Conservation (phyloP, 2,113 vertebrate genomes). For the Aramus guarauna region DNA sequence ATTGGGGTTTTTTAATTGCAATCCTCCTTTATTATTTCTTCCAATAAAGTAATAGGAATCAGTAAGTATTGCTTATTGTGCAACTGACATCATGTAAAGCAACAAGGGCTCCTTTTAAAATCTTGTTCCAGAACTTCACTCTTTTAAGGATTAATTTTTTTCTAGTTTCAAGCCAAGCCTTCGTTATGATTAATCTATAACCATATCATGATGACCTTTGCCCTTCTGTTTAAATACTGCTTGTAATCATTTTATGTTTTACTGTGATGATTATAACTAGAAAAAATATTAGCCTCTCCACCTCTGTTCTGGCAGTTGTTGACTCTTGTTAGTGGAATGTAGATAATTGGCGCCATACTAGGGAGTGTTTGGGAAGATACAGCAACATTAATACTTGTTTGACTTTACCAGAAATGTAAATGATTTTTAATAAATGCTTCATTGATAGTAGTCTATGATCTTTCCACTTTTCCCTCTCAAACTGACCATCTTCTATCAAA, state of each 20-base stretch:
- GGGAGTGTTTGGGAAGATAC: neutral
- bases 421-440: neutral
- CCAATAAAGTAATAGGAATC: neutral
- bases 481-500: neutral
- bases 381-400: neutral
- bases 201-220: neutral
- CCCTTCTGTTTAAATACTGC: neutral
- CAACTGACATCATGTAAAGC: neutral
- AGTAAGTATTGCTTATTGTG: neutral
- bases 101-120: neutral
- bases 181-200: neutral
- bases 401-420: neutral
- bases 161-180: neutral
- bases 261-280: neutral
- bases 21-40: neutral
- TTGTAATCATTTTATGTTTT: neutral
- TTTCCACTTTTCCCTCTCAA: neutral
- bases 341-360: neutral
- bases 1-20: neutral
- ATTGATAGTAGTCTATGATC: neutral
- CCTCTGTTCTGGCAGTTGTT: neutral
- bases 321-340: fast-evolving
- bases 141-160: neutral
- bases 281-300: neutral
- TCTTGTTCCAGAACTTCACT: neutral